Conservation (phyloP, 2,113 vertebrate species). For the Gasterosteus aculeatus region DNA sequence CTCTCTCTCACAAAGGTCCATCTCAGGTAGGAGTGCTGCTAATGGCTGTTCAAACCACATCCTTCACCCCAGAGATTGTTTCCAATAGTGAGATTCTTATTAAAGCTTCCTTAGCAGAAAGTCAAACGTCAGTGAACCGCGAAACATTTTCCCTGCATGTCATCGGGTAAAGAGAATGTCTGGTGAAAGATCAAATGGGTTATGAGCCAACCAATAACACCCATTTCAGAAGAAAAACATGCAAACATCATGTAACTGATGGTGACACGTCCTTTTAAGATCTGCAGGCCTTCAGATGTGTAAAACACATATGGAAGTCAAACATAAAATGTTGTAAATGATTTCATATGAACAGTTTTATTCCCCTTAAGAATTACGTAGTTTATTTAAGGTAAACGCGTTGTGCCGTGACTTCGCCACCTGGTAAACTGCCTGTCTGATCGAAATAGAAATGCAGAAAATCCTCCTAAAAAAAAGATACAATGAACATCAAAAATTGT, state of each 20-base stretch:
- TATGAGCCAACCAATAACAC: conserved; percentile 3
- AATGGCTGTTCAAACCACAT: conserved; percentile 54
- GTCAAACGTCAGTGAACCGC: conserved; percentile 43
- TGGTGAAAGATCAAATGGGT: conserved; percentile 31
- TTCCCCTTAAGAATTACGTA: neutral
- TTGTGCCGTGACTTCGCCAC: neutral
- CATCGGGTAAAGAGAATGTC: conserved; percentile 29
- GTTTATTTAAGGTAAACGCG: neutral
- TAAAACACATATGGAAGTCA: neutral
- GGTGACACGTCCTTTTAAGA: neutral
- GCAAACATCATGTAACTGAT: conserved; percentile 12
- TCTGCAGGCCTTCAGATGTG: neutral
- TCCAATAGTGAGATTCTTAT: conserved; percentile 49
- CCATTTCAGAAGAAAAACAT: conserved; percentile 13
- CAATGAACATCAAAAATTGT: no score
- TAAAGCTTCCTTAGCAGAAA: conserved; percentile 41
- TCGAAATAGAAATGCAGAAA: neutral
- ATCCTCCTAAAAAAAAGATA: neutral
- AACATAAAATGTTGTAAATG: neutral
- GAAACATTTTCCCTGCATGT: conserved; percentile 12
- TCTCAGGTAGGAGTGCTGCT: conserved; percentile 58
- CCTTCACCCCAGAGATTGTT: conserved; percentile 51
- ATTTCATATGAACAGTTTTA: neutral
- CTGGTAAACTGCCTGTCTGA: neutral
- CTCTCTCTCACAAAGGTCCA: conserved; percentile 29